Evolutionary conservation across 2,888 invertebrate genomes (phyloP).

Genomic region (Agelastica alni): DNA sequence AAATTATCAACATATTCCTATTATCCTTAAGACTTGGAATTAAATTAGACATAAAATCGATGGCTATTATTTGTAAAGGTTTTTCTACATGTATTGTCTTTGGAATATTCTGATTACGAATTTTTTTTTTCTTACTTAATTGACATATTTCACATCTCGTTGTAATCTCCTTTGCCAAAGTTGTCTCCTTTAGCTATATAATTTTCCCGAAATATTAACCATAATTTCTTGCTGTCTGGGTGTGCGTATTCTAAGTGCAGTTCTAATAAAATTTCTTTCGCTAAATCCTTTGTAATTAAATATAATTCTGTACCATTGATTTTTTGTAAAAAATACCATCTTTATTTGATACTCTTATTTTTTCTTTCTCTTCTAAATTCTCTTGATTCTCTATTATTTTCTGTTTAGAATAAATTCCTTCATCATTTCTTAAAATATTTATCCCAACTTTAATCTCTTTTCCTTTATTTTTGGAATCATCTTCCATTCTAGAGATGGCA

Average conservation of each 20-base stretch:
- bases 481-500: no score
- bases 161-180: slow-evolving; percentile 3
- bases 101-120: background rate
- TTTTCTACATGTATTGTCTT: background rate
- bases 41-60: background rate
- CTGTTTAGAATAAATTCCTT: slow-evolving; percentile 1
- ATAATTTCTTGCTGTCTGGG: slow-evolving; percentile 5
- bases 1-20: slow-evolving; percentile 21
- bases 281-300: no score
- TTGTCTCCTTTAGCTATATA: slow-evolving; percentile 1
- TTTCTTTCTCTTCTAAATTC: background rate
- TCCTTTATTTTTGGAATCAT: no score
- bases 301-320: no score
- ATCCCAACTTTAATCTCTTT: no score
- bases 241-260: slow-evolving; percentile 18
- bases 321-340: background rate
- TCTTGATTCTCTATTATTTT: background rate
- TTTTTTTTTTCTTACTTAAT: slow-evolving; percentile 11
- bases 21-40: background rate
- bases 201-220: slow-evolving; percentile 18
- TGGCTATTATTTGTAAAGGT: background rate
- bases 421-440: slow-evolving; percentile 3
- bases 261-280: no score
- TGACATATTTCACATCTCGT: slow-evolving; percentile 4
- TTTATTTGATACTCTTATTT: background rate